These are phyloP conservation scores for Paedocypris micromegethes DNA, from an alignment of 2,797 vertebrate genomes.

Conservation along the genomic window DNA sequence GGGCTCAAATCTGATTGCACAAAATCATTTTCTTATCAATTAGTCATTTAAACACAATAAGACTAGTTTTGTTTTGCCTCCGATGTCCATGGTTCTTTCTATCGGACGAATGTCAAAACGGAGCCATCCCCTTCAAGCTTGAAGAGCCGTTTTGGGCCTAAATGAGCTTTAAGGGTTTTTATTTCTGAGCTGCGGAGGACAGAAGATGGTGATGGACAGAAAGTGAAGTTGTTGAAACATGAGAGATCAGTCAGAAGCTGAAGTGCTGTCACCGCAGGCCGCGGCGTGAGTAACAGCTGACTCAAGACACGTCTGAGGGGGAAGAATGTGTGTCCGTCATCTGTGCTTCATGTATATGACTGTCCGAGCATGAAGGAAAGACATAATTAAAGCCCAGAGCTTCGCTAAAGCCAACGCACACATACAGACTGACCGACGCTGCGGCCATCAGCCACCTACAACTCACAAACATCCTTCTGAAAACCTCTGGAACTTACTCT, in stretches of 20 bases:
- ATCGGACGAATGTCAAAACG: not conserved
- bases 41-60: no score
- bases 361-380: not conserved
- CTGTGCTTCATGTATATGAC: conserved; percentile 6
- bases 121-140: not conserved
- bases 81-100: no score
- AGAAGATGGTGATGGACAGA: conserved; percentile 16
- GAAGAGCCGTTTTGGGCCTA: not conserved
- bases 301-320: conserved; percentile 24
- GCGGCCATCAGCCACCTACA: no score
- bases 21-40: no score
- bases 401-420: conserved; percentile 2
- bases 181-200: not conserved
- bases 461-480: no score
- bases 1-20: no score
- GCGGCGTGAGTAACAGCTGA: conserved; percentile 41
- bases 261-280: conserved; percentile 20
- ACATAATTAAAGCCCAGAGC: not conserved
- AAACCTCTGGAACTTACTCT: no score
- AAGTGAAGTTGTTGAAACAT: not conserved
- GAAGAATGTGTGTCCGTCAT: not conserved
- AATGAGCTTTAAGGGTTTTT: not conserved
- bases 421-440: not conserved
- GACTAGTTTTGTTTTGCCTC: no score
- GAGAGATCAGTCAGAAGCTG: conserved; percentile 20